Conservation (phyloP, 1,140 invertebrate species). For the Nebria ingens region DNA sequence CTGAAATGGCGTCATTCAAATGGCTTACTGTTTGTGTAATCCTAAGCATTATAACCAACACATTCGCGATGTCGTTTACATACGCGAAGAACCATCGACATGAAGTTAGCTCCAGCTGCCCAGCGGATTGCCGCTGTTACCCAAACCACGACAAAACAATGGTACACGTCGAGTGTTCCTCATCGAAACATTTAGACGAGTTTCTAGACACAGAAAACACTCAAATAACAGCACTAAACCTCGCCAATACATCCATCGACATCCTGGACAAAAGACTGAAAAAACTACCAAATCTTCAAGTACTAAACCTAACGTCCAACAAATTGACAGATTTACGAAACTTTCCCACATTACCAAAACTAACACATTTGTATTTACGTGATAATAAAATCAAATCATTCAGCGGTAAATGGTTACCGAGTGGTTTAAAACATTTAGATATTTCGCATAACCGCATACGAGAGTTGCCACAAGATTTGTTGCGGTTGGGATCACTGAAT, state of each 20-base stretch:
- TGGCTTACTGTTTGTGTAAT: not conserved
- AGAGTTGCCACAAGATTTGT: slow-evolving; percentile 43
- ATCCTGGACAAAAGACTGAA: slow-evolving; percentile 42
- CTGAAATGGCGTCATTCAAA: not conserved
- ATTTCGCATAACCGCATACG: slow-evolving; percentile 47
- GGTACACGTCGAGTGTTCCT: too few relatives aligned
- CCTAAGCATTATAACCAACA: not conserved
- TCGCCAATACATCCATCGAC: slow-evolving; percentile 44
- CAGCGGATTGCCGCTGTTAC: not conserved
- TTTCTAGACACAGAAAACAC: slow-evolving; percentile 20
- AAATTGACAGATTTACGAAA: slow-evolving; percentile 41
- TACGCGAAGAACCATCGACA: too few relatives aligned
- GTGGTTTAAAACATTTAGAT: slow-evolving; percentile 47
- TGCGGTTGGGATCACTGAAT: slow-evolving; percentile 39
- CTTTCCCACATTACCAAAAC: slow-evolving; percentile 42
- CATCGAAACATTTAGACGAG: too few relatives aligned
- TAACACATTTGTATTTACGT: slow-evolving; percentile 45
- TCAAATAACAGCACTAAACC: slow-evolving; percentile 36
- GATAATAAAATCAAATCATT: slow-evolving; percentile 43
- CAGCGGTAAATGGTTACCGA: slow-evolving; percentile 41
- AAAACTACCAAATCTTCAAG: slow-evolving; percentile 42
- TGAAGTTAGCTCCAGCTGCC: not conserved
- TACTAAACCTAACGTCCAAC: slow-evolving; percentile 46
- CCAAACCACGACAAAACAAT: not conserved
- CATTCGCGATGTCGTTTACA: too few relatives aligned